phyloP scores from a whole-genome alignment of 2,888 invertebrate species.

The Archips xylosteana region DNA sequence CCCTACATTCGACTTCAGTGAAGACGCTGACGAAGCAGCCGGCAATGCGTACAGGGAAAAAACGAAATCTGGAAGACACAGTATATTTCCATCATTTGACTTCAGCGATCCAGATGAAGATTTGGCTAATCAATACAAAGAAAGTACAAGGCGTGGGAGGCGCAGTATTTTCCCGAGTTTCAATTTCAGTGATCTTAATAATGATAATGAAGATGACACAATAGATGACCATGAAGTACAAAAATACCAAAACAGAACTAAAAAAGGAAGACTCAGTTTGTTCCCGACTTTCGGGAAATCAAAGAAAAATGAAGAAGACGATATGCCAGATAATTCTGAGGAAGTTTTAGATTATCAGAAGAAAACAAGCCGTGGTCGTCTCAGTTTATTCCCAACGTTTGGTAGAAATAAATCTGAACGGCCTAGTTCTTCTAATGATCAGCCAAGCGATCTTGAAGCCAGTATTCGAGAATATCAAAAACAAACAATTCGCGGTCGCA shows the following conservation, averaged over 20 bases:
- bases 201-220: slow-evolving; percentile 74
- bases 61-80: slow-evolving; percentile 70
- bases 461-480: slow-evolving; percentile 75
- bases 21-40: slow-evolving; percentile 61
- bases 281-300: slow-evolving; percentile 76
- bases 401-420: slow-evolving; percentile 67
- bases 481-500: slow-evolving; percentile 66
- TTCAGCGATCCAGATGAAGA: slow-evolving; percentile 74
- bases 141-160: slow-evolving; percentile 71
- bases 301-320: slow-evolving; percentile 69
- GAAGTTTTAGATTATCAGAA: slow-evolving; percentile 77
- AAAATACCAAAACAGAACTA: slow-evolving; percentile 75
- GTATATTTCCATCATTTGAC: slow-evolving; percentile 77
- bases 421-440: slow-evolving; percentile 61
- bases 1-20: slow-evolving; percentile 73
- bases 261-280: slow-evolving; percentile 73
- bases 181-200: slow-evolving; percentile 68
- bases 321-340: slow-evolving; percentile 77
- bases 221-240: slow-evolving; percentile 76
- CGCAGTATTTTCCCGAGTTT: slow-evolving; percentile 78
- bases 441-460: slow-evolving; percentile 68
- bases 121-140: slow-evolving; percentile 67
- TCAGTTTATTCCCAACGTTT: slow-evolving; percentile 76
- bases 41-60: slow-evolving; percentile 69
- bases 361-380: slow-evolving; percentile 71